A percentile compares a stretch with the other conserved stretches of the same genome.
phyloP scores from a whole-genome alignment of 2,888 invertebrate species.

The Linyphia triangularis region DNA sequence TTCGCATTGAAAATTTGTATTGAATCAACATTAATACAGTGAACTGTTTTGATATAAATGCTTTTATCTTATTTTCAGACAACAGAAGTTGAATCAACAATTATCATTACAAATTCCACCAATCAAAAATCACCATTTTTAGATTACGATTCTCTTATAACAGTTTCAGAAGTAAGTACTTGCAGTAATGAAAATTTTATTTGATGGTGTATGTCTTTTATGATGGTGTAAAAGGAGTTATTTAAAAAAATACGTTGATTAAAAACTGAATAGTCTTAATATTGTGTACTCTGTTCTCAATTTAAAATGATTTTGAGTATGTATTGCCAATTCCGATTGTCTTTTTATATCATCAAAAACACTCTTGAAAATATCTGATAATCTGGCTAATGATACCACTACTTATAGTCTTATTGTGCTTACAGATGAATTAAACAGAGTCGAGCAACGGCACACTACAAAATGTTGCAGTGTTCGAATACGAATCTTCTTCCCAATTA shows the following conservation, averaged over 20 bases:
- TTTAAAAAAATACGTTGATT: background rate
- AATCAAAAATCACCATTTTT: slow-evolving; percentile 75
- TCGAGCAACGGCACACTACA: too few species aligned
- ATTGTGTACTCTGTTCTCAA: too few species aligned
- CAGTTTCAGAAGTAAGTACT: slow-evolving; percentile 76
- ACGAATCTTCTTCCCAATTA: too few species aligned
- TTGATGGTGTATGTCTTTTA: background rate
- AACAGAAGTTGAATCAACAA: slow-evolving; percentile 76
- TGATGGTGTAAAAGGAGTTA: background rate
- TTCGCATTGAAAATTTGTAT: background rate
- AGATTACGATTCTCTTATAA: slow-evolving; percentile 71
- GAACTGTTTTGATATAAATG: background rate
- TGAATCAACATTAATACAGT: background rate
- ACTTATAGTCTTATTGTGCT: too few species aligned
- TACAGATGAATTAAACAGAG: too few species aligned
- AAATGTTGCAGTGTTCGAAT: too few species aligned
- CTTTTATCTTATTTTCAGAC: slow-evolving; percentile 40
- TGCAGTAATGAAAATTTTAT: background rate
- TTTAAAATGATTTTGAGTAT: too few species aligned
- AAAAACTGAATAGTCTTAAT: too few species aligned
- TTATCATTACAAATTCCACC: slow-evolving; percentile 75
- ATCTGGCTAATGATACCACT: too few species aligned
- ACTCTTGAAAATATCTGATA: too few species aligned
- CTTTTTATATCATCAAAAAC: too few species aligned
- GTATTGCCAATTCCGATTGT: too few species aligned